Conservation (phyloP, 2,113 vertebrate species). For the Dicentrarchus labrax region DNA sequence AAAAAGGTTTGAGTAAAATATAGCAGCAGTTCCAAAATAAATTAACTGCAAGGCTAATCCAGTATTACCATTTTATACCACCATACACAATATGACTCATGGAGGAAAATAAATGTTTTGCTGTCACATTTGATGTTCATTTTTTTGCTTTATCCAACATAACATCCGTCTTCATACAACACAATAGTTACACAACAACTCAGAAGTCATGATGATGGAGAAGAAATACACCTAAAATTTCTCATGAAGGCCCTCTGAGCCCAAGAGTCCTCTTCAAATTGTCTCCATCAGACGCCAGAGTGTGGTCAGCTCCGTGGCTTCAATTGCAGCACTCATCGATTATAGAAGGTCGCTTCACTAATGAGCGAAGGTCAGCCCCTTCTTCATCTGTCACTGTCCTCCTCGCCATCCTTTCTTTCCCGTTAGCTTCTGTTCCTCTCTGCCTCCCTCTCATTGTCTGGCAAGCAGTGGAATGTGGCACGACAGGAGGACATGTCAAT, state of each 20-base stretch:
- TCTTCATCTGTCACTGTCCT: slow-evolving; percentile 72
- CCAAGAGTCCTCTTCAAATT: neutral
- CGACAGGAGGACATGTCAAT: slow-evolving; percentile 69
- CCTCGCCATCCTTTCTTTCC: slow-evolving; percentile 41
- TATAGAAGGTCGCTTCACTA: slow-evolving; percentile 64
- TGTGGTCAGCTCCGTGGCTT: slow-evolving; percentile 37
- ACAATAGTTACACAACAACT: neutral
- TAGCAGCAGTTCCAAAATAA: neutral
- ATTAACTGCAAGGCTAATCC: neutral
- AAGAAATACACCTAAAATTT: neutral
- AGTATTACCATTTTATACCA: neutral
- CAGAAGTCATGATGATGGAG: neutral
- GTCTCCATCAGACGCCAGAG: slow-evolving; percentile 23
- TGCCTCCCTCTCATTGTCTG: slow-evolving; percentile 44
- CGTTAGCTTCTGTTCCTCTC: slow-evolving; percentile 18
- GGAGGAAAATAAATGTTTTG: neutral
- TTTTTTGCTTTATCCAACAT: neutral
- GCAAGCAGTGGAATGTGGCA: slow-evolving; percentile 33
- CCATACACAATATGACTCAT: too few relatives aligned
- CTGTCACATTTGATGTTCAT: neutral
- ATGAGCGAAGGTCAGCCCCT: slow-evolving; percentile 68
- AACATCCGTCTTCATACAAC: neutral
- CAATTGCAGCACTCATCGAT: slow-evolving; percentile 61
- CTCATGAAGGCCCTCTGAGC: neutral
- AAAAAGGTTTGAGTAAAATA: neutral